A percentile compares a stretch with the other conserved stretches of the same genome.
Evolutionary conservation across 2,113 vertebrate species (phyloP).

Genomic region (Sphaerodactylus townsendi): DNA sequence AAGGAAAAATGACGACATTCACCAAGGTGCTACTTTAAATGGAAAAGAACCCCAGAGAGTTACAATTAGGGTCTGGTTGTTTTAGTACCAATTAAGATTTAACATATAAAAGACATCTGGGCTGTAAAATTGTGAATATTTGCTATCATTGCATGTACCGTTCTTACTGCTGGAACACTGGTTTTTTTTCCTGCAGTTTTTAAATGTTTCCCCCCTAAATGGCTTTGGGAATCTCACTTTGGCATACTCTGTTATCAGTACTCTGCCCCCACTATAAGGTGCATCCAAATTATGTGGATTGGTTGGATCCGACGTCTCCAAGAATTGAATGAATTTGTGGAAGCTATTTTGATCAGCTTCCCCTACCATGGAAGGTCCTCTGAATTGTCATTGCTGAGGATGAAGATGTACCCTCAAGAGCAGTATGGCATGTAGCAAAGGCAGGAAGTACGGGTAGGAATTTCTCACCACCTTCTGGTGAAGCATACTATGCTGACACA

Average conservation of each 20-base stretch:
- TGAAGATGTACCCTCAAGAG: too few species aligned
- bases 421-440: too few species aligned
- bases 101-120: slow-evolving; percentile 2
- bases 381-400: too few species aligned
- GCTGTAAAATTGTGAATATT: neutral
- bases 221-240: neutral
- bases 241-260: neutral
- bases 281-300: too few species aligned
- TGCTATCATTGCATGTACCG: neutral
- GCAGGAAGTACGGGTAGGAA: too few species aligned
- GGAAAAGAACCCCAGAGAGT: neutral
- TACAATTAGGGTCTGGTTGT: slow-evolving; percentile 7
- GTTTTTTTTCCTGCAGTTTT: neutral
- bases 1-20: slow-evolving; percentile 18
- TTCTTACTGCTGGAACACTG: neutral
- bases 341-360: too few species aligned
- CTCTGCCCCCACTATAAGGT: too few species aligned
- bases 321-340: too few species aligned
- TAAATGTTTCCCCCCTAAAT: neutral
- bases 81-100: slow-evolving; percentile 1
- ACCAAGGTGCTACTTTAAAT: neutral
- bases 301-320: too few species aligned
- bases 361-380: too few species aligned
- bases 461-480: too few species aligned
- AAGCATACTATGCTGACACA: too few species aligned